Base-by-base conservation (phyloP, 2,888 invertebrate species). In the Carabus problematicus region DNA sequence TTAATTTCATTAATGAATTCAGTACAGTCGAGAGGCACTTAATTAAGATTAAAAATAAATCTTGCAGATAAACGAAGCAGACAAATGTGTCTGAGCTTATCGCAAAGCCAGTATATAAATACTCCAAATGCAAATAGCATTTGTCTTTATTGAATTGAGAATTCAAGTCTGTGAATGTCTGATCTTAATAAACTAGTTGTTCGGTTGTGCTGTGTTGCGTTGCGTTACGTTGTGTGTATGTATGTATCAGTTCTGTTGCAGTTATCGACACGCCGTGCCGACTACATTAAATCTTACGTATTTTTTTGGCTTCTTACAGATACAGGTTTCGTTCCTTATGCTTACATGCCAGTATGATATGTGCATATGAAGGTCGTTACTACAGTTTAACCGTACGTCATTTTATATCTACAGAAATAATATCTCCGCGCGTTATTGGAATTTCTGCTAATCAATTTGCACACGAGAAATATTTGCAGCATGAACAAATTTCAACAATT, bases 391-490 rank as follows among this genome's bases (percentile, higher is more conserved):
- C 29, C 29, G 6, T 29, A 29, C 29, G 29, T 29, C 29, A 29
- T 29, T 29, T 55, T 55, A 9, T 55, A 55, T 55, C 12, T 55
- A 45, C 45, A 12, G 2, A n/a, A 39, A 39, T 29, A 7, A 56
- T 19, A 56, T 56, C 29, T 56, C 39, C n/a, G 12, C 16, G 59
- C 9, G 3, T 14, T 42, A 59, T 59, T 40, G 42, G 59, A 59
- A 59, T 59, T 59, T 59, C 59, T 59, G 42, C 59, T 59, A 59
- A 59, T 59, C 41, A 59, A 41, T 40, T 59, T 59, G 59, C 40
- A 14, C 40, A 11, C 41, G 18, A 12, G 18, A 41, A 59, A 59
- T 52, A 52, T 19, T 16, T 12, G 8, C 42, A 14, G 59, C n/a
- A 59, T 40, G 41, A 59, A 59, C 59, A 59, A 59, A 59, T 59